phyloP scores from a whole-genome alignment of 2,113 vertebrate genomes.

The Nansenia antarctica region DNA sequence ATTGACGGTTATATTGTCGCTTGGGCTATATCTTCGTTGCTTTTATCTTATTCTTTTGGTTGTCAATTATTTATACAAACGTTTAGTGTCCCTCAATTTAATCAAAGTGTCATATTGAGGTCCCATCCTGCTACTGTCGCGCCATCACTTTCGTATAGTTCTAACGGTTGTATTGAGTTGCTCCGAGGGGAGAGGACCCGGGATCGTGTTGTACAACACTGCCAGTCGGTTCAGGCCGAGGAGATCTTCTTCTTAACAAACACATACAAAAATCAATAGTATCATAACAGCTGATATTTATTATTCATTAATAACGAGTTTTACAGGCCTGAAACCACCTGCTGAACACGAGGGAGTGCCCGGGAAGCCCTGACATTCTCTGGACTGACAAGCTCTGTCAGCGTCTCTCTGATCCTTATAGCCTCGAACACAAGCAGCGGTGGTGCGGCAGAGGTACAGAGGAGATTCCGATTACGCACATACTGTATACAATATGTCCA shows the following conservation, averaged over 20 bases:
- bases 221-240: constrained; percentile 30
- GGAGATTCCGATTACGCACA: no score
- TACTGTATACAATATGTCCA: no score
- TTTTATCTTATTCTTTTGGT: no score
- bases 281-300: constrained; percentile 78
- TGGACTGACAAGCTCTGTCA: constrained; percentile 6
- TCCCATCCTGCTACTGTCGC: background rate
- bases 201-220: constrained; percentile 63
- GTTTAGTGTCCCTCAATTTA: no score
- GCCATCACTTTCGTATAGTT: background rate
- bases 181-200: constrained; percentile 33
- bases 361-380: background rate
- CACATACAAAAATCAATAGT: constrained; percentile 74
- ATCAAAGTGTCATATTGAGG: background rate
- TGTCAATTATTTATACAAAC: no score
- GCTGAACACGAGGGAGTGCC: constrained; percentile 43
- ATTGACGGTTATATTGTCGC: no score
- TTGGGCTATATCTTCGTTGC: no score
- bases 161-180: constrained; percentile 23
- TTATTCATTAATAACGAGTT: constrained; percentile 78
- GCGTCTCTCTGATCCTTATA: background rate
- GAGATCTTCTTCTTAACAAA: constrained; percentile 73
- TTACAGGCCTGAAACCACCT: constrained; percentile 68
- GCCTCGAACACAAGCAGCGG: no score
- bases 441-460: no score